Percentiles rank a stretch among this genome's conserved stretches.
These are phyloP conservation scores for Cyanistes caeruleus DNA, from an alignment of 2,113 vertebrate genomes.

Conservation along the genomic window DNA sequence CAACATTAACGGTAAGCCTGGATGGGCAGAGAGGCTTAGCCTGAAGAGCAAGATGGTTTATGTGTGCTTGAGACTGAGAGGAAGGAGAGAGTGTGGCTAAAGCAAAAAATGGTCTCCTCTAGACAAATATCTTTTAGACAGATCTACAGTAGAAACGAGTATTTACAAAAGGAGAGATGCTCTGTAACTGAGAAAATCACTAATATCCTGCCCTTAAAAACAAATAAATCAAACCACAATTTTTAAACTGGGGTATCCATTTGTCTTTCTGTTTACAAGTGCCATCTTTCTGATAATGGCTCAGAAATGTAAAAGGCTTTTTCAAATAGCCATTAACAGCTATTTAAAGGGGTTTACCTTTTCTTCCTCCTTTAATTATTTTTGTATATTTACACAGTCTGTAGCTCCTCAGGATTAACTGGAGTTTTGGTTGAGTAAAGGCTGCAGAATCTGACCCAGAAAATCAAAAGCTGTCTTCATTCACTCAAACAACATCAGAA, in stretches of 20 bases:
- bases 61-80: background rate
- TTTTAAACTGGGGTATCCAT: background rate
- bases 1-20: background rate
- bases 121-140: background rate
- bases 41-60: background rate
- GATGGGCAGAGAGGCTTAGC: background rate
- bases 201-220: background rate
- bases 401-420: background rate
- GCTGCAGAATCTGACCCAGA: background rate
- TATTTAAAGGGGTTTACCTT: background rate
- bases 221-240: background rate
- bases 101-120: background rate
- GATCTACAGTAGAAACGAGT: background rate
- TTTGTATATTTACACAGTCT: background rate
- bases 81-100: background rate
- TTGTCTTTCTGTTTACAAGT: background rate
- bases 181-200: background rate
- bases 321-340: background rate
- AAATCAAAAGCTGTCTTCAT: background rate
- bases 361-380: background rate
- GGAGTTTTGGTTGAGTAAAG: background rate
- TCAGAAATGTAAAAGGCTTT: background rate
- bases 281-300: background rate
- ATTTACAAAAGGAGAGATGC: background rate
- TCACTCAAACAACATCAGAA: background rate